A percentile compares a stretch with the other conserved stretches of the same genome.
These are phyloP conservation scores for Phalacrocorax aristotelis DNA, from an alignment of 2,113 vertebrate species.

Conservation along the genomic window DNA sequence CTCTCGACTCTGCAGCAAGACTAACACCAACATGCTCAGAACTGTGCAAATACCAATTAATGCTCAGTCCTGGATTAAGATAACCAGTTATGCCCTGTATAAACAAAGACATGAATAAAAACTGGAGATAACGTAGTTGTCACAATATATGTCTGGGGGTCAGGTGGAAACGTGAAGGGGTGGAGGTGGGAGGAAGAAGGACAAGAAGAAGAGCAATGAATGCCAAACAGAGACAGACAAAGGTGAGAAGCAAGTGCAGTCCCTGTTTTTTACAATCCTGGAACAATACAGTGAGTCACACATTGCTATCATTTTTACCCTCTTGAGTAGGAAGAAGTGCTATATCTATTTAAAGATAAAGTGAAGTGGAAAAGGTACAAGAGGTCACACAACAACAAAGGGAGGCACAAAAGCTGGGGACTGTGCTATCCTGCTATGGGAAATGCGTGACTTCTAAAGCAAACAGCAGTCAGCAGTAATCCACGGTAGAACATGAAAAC, in stretches of 20 bases:
- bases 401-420: not conserved
- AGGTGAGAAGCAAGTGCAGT: not conserved
- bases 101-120: slow-evolving; percentile 33
- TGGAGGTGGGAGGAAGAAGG: not conserved
- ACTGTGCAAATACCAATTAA: slow-evolving; percentile 8
- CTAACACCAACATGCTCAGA: not conserved
- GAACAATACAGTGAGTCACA: slow-evolving; percentile 44
- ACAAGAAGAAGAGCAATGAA: not conserved
- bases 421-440: not conserved
- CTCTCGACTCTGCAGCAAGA: not conserved
- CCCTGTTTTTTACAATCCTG: not conserved
- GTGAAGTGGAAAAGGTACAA: slow-evolving; percentile 52
- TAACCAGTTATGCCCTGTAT: not conserved
- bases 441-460: slow-evolving; percentile 31
- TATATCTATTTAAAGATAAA: slow-evolving; percentile 59
- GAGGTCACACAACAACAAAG: slow-evolving; percentile 42
- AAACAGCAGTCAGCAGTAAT: slow-evolving; percentile 25
- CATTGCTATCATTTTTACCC: slow-evolving; percentile 28
- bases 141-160: not conserved
- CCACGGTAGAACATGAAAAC: not conserved
- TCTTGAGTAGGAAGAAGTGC: slow-evolving; percentile 45
- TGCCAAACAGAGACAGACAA: not conserved
- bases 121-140: not conserved
- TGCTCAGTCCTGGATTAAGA: not conserved
- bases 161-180: not conserved